Percentiles rank a stretch among this genome's conserved stretches.
phyloP scores from a whole-genome alignment of 2,797 vertebrate genomes.

The Allobates femoralis region DNA sequence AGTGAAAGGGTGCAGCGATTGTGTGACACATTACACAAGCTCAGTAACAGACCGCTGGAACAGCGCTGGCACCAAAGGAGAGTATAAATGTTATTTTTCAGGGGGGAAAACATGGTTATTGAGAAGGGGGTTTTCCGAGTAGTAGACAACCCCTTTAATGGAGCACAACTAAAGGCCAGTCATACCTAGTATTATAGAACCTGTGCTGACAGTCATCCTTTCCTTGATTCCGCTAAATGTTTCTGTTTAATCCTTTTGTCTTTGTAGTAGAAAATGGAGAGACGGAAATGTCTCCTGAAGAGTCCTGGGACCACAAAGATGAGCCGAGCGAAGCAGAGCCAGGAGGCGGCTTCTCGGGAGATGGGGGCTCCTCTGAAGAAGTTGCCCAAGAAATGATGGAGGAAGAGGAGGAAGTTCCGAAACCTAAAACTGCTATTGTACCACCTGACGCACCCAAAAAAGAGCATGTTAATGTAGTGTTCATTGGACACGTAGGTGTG shows the following conservation, averaged over 20 bases:
- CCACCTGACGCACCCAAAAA: constrained; percentile 93
- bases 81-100: no score
- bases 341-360: constrained; percentile 76
- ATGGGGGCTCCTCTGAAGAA: constrained; percentile 76
- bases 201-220: background rate
- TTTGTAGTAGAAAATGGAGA: constrained; percentile 90
- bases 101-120: no score
- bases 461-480: constrained; percentile 97
- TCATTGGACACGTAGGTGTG: constrained; percentile 99
- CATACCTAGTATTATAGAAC: background rate
- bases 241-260: background rate
- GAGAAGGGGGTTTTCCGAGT: no score
- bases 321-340: constrained; percentile 87
- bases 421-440: constrained; percentile 82
- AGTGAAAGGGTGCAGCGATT: no score
- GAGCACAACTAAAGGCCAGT: background rate
- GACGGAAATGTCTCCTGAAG: constrained; percentile 87
- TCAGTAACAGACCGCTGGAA: no score
- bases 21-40: no score
- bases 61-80: no score
- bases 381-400: constrained; percentile 90
- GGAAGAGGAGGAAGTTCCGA: constrained; percentile 91
- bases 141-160: no score
- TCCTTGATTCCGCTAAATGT: no score
- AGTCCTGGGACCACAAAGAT: constrained; percentile 96